phyloP scores from a whole-genome alignment of 2,797 vertebrate genomes.

The Myotis planiceps region DNA sequence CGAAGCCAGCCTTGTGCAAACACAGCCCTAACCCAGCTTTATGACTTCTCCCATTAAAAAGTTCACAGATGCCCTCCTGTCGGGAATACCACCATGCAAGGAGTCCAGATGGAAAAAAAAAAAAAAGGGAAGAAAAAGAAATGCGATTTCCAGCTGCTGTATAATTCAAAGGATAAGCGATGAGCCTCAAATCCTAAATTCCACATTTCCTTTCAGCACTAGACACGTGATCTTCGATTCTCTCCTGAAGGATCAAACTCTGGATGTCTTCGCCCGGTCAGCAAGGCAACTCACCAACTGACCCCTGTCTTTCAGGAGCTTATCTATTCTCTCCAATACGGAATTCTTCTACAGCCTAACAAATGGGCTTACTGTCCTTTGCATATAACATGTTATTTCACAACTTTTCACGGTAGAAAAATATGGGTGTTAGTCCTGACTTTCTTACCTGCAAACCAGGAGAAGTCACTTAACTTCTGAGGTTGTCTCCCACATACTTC shows the following conservation, averaged over 20 bases:
- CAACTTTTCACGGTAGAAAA: not conserved
- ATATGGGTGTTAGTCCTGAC: not conserved
- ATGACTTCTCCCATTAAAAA: slow-evolving; percentile 69
- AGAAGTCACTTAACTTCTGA: not conserved
- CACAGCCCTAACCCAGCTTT: slow-evolving; percentile 51
- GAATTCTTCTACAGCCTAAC: not conserved
- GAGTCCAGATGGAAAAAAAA: slow-evolving; percentile 4
- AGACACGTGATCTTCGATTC: not conserved
- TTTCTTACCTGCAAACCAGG: slow-evolving; percentile 4
- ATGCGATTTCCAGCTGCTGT: slow-evolving; percentile 49
- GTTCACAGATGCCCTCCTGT: slow-evolving; percentile 63
- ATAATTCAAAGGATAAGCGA: slow-evolving; percentile 67
- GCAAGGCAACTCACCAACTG: not conserved
- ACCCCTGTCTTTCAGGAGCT: not conserved
- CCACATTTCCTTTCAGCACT: slow-evolving; percentile 15
- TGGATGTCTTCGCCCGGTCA: not conserved
- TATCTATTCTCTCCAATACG: not conserved
- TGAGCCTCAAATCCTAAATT: slow-evolving; percentile 42
- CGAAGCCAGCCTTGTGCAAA: not conserved
- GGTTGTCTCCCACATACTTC: not conserved
- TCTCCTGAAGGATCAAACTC: slow-evolving; percentile 24
- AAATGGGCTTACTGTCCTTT: not conserved
- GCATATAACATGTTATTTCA: not conserved
- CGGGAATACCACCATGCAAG: slow-evolving; percentile 7
- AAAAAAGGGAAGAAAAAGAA: not conserved